A percentile compares a stretch with the other conserved stretches of the same genome.
These are phyloP conservation scores for Leptopilina syphax DNA, from an alignment of 2,888 invertebrate genomes.

Conservation along the genomic window DNA sequence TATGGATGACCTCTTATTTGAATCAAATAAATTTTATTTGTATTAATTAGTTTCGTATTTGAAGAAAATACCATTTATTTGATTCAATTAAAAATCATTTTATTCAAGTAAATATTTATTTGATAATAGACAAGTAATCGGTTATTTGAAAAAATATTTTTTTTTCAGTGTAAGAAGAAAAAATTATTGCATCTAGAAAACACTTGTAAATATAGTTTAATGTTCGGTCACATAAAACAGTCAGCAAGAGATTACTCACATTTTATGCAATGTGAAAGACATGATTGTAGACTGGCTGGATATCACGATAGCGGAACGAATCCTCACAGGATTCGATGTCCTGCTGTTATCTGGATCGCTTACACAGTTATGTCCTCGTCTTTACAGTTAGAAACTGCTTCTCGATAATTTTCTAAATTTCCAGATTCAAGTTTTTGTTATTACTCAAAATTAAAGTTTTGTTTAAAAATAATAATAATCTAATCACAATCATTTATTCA, in stretches of 20 bases:
- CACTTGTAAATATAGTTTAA: conserved; percentile 47
- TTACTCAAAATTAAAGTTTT: not conserved
- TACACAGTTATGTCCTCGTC: conserved; percentile 62
- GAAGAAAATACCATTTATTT: too few relatives aligned
- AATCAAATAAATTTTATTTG: too few relatives aligned
- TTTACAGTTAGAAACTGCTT: conserved; percentile 69
- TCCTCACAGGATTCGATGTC: conserved; percentile 59
- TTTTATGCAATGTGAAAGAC: conserved; percentile 49
- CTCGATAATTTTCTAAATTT: not conserved
- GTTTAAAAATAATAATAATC: too few relatives aligned
- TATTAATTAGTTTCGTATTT: too few relatives aligned
- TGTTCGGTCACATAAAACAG: conserved; percentile 44
- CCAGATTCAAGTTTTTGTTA: too few relatives aligned
- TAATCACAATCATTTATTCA: too few relatives aligned
- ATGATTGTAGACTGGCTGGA: conserved; percentile 47
- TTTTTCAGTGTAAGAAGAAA: not conserved
- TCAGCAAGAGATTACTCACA: conserved; percentile 49
- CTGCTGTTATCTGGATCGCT: conserved; percentile 58
- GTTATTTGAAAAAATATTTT: too few relatives aligned
- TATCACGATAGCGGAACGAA: conserved; percentile 69
- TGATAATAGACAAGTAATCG: not conserved
- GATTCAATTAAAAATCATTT: too few relatives aligned
- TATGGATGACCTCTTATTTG: too few relatives aligned
- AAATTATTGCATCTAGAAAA: conserved; percentile 35
- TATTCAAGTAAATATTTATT: not conserved